phyloP scores from a whole-genome alignment of 2,797 vertebrate genomes.

The Crax fasciolata region DNA sequence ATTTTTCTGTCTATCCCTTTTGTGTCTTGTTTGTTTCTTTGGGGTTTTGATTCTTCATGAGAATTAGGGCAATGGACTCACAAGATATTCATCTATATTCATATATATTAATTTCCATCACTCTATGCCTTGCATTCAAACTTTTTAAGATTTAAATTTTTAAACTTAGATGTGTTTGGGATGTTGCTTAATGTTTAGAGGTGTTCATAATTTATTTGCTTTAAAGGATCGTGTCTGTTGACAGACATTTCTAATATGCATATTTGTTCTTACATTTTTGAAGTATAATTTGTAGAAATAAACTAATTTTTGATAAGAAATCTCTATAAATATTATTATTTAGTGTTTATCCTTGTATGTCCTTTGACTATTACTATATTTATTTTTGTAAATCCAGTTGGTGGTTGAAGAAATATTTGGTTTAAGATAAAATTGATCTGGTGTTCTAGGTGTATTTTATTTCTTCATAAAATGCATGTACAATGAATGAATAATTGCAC shows the following conservation, averaged over 20 bases:
- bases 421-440: conserved; percentile 5
- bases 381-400: conserved; percentile 24
- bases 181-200: conserved; percentile 1
- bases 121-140: background rate
- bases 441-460: background rate
- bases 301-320: background rate
- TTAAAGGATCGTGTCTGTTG: background rate
- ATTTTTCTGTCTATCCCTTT: background rate
- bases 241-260: background rate
- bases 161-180: background rate
- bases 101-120: background rate
- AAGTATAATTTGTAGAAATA: background rate
- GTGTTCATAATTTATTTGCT: conserved; percentile 7
- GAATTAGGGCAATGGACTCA: background rate
- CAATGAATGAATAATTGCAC: background rate
- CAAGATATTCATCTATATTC: background rate
- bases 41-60: background rate
- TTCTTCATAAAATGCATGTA: background rate
- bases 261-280: background rate
- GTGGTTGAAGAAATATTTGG: background rate
- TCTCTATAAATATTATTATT: background rate
- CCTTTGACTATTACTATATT: background rate
- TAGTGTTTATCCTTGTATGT: background rate
- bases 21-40: background rate
- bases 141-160: conserved; percentile 19